These are phyloP conservation scores for Tetranychus truncatus DNA, from an alignment of 2,888 invertebrate genomes.

Conservation along the genomic window DNA sequence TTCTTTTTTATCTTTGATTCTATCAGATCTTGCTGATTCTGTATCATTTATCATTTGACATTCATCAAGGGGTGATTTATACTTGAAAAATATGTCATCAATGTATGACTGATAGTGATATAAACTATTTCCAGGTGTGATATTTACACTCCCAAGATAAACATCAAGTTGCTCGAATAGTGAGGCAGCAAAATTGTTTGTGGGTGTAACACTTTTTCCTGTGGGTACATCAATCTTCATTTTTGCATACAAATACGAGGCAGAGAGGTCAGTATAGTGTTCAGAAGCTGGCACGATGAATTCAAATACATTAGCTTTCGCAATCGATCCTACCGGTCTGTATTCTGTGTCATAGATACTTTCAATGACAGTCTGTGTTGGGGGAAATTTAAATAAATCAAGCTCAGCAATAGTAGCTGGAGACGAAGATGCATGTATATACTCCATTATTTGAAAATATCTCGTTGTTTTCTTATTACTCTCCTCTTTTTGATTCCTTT, in stretches of 20 bases:
- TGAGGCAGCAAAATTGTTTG: not conserved
- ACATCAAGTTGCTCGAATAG: not conserved
- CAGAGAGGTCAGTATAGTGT: not conserved
- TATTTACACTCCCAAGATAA: not conserved
- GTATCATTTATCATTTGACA: not conserved
- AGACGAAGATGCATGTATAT: not conserved
- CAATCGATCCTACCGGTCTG: not conserved
- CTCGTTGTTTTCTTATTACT: not conserved
- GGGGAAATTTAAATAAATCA: not conserved
- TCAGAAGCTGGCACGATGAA: not conserved
- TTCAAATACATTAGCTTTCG: not conserved
- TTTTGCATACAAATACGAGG: not conserved
- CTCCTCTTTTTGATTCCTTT: not conserved
- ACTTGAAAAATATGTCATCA: not conserved
- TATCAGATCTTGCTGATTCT: not conserved
- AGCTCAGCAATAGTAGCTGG: not conserved
- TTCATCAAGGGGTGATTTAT: not conserved
- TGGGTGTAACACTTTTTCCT: too few species aligned
- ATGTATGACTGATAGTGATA: not conserved
- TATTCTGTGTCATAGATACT: not conserved
- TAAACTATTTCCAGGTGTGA: not conserved
- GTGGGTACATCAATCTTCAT: not conserved
- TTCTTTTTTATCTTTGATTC: not conserved
- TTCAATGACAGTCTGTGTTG: not conserved
- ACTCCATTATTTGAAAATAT: not conserved